Conservation (phyloP, 2,888 invertebrate genomes). For the Zhuqinia jingwanae region DNA sequence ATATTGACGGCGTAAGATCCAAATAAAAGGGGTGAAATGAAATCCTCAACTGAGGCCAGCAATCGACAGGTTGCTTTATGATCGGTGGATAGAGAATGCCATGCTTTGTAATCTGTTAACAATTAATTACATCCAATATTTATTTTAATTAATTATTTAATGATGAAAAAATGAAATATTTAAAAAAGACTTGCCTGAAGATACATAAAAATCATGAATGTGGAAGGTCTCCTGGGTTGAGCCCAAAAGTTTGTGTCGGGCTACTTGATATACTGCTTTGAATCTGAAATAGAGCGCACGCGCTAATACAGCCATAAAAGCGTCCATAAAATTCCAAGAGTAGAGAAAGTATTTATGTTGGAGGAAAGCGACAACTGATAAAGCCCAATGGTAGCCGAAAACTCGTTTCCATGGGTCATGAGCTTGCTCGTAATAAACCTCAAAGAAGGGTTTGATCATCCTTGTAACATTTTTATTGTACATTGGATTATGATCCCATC, state of each 20-base stretch:
- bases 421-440: slow-evolving; percentile 56
- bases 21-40: slow-evolving; percentile 48
- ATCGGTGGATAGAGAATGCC: slow-evolving; percentile 48
- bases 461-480: neutral
- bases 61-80: slow-evolving; percentile 37
- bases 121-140: too few relatives aligned
- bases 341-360: slow-evolving; percentile 61
- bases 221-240: too few relatives aligned
- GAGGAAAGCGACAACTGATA: slow-evolving; percentile 55
- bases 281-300: slow-evolving; percentile 71
- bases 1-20: slow-evolving; percentile 47
- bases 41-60: slow-evolving; percentile 33
- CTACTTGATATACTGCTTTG: slow-evolving; percentile 51
- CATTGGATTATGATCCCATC: neutral
- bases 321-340: slow-evolving; percentile 68
- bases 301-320: slow-evolving; percentile 63
- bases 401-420: slow-evolving; percentile 31
- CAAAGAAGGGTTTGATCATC: neutral
- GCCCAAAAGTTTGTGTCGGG: neutral
- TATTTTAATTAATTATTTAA: too few relatives aligned
- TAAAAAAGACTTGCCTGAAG: neutral
- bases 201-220: too few relatives aligned
- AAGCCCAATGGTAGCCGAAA: slow-evolving; percentile 58
- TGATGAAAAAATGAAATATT: neutral
- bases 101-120: slow-evolving; percentile 39